Evolutionary conservation across 2,113 vertebrate species (phyloP).

Genomic region (Podarcis muralis): DNA sequence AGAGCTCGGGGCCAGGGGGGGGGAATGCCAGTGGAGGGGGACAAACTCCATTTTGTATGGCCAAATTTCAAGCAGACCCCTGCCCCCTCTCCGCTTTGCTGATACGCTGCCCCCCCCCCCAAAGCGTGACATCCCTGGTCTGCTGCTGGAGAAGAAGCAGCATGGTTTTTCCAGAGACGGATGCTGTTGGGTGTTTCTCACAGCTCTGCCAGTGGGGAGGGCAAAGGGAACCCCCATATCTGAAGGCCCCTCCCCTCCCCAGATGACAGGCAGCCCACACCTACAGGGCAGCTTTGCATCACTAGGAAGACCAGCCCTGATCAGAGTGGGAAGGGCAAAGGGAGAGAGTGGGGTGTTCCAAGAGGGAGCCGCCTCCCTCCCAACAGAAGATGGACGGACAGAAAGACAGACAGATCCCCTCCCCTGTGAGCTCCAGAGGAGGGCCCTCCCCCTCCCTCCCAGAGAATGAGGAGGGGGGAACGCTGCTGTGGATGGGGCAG

Average conservation of each 20-base stretch:
- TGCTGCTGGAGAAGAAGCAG: not conserved
- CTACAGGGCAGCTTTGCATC: no score
- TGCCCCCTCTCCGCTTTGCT: no score
- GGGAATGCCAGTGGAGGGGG: not conserved
- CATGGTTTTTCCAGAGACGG: not conserved
- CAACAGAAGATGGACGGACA: not conserved
- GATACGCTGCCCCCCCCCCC: no score
- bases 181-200: not conserved
- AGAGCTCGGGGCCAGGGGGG: not conserved
- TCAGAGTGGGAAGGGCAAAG: not conserved
- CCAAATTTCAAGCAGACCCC: no score
- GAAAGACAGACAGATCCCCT: no score
- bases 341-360: not conserved
- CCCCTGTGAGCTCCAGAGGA: not conserved
- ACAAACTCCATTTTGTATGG: not conserved
- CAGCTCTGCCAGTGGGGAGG: not conserved
- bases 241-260: not conserved
- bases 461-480: conserved; percentile 37
- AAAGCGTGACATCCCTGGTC: no score
- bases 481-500: conserved; percentile 36
- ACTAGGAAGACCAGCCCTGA: not conserved
- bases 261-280: not conserved
- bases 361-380: not conserved
- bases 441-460: not conserved
- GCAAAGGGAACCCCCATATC: not conserved